Evolutionary conservation across 37 sponge, comb jelly and placozoan genomes (phyloP).

Genomic region (Bolinopsis microptera): DNA sequence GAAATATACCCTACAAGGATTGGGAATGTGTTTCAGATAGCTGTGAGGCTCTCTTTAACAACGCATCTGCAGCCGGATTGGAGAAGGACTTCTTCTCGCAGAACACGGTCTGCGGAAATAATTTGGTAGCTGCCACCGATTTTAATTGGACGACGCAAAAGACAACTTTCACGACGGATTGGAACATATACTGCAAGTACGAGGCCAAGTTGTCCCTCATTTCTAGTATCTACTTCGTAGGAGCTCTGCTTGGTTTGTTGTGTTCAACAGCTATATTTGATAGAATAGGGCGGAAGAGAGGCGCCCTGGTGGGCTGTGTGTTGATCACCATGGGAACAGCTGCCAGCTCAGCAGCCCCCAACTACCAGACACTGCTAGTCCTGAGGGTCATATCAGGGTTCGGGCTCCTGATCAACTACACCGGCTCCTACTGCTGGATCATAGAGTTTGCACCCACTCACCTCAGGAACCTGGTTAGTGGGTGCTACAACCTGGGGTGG

Average conservation of each 20-base stretch:
- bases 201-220: background rate
- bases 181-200: background rate
- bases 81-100: background rate
- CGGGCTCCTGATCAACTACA: background rate
- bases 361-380: background rate
- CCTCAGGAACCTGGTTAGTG: background rate
- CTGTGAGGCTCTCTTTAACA: background rate
- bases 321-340: background rate
- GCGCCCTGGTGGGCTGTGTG: background rate
- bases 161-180: constrained; percentile 19
- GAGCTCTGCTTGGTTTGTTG: background rate
- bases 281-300: constrained; percentile 16
- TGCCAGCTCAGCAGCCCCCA: background rate
- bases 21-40: background rate
- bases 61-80: background rate
- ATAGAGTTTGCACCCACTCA: background rate
- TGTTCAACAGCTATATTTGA: constrained; percentile 37
- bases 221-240: constrained; percentile 33
- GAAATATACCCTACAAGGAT: background rate
- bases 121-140: background rate
- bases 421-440: constrained; percentile 47
- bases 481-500: background rate
- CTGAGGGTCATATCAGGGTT: background rate
- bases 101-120: background rate
- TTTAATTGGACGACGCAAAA: background rate